phyloP scores from a whole-genome alignment of 1,140 invertebrate genomes.

The Drosophila eugracilis region DNA sequence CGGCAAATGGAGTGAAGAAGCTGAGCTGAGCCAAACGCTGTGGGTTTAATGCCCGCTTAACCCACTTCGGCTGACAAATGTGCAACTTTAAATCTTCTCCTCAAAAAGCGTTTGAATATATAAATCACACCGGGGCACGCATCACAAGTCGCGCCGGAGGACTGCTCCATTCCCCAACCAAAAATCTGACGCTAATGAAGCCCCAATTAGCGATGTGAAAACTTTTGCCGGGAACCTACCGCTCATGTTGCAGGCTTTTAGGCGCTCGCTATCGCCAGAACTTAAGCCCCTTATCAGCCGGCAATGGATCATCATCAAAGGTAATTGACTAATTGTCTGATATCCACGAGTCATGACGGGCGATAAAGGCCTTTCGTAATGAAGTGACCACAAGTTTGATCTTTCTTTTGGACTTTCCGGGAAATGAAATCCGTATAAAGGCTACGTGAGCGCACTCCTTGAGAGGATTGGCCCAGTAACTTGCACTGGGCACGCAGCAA shows the following conservation, averaged over 20 bases:
- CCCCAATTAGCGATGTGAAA: slow-evolving; percentile 44
- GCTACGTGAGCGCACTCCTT: slow-evolving; percentile 32
- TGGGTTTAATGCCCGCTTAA: slow-evolving; percentile 49
- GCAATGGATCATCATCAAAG: slow-evolving; percentile 39
- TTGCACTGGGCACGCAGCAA: slow-evolving; percentile 38
- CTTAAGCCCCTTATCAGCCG: slow-evolving; percentile 43
- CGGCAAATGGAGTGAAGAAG: slow-evolving; percentile 37
- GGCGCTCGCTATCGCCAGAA: slow-evolving; percentile 35
- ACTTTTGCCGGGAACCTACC: slow-evolving; percentile 21
- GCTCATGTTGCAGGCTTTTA: slow-evolving; percentile 31
- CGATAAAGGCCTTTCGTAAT: slow-evolving; percentile 17
- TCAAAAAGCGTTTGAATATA: slow-evolving; percentile 7
- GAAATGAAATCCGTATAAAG: slow-evolving; percentile 2
- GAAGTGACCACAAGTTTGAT: slow-evolving; percentile 15
- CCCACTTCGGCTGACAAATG: slow-evolving; percentile 28
- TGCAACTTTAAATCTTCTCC: slow-evolving; percentile 26
- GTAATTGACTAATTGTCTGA: slow-evolving; percentile 39
- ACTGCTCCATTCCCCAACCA: not conserved
- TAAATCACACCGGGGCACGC: too few relatives aligned
- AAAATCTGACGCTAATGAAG: slow-evolving; percentile 33
- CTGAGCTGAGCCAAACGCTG: slow-evolving; percentile 32
- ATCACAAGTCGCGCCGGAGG: slow-evolving; percentile 2
- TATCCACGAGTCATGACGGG: slow-evolving; percentile 8
- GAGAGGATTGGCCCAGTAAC: slow-evolving; percentile 11
- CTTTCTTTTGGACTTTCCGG: not conserved